Evolutionary conservation across 2,797 vertebrate species (phyloP).

Genomic region (Phyllotis vaccarum): DNA sequence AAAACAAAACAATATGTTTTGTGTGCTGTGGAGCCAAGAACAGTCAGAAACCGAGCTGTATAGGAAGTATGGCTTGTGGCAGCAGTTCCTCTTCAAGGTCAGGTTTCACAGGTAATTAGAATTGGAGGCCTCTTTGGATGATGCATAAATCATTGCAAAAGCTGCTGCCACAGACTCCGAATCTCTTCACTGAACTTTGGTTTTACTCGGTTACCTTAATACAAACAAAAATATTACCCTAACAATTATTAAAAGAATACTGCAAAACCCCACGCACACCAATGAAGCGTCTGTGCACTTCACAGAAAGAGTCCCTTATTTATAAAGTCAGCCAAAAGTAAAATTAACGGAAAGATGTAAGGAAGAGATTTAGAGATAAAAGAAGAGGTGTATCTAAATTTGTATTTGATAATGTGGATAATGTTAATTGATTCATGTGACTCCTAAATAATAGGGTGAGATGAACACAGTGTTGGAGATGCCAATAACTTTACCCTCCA

Average conservation of each 20-base stretch:
- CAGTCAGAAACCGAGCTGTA: not conserved
- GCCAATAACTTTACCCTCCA: not conserved
- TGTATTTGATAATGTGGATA: conserved; percentile 1
- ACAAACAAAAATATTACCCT: not conserved
- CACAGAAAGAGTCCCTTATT: not conserved
- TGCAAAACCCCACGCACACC: not conserved
- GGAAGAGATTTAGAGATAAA: not conserved
- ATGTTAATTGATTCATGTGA: not conserved
- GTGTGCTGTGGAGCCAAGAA: conserved; percentile 20
- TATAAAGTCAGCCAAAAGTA: not conserved
- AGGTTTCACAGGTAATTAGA: conserved; percentile 57
- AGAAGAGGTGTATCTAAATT: not conserved
- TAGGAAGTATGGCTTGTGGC: conserved; percentile 41
- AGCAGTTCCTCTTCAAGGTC: conserved; percentile 49
- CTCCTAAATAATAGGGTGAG: not conserved
- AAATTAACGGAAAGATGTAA: not conserved
- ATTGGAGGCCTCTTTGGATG: not conserved
- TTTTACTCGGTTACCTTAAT: not conserved
- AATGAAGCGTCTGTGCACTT: not conserved
- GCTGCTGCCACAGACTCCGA: conserved; percentile 16
- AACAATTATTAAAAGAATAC: not conserved
- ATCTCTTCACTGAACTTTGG: not conserved
- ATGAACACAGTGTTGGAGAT: not conserved
- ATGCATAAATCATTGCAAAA: conserved; percentile 41
- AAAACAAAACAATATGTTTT: conserved; percentile 11